These are phyloP conservation scores for Sarcophaga subvicina DNA, from an alignment of 2,888 invertebrate species.

Conservation along the genomic window DNA sequence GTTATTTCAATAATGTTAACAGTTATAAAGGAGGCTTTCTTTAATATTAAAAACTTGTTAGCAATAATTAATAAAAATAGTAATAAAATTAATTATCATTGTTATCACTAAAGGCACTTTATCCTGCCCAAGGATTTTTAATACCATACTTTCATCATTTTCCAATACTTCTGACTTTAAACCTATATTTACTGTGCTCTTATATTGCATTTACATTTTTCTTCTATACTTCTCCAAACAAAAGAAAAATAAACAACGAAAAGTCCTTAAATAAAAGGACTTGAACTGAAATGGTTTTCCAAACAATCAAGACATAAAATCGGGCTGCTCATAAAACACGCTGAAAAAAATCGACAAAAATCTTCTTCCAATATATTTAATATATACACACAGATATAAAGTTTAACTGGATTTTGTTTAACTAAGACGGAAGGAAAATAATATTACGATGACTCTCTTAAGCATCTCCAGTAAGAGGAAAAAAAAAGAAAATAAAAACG, in stretches of 20 bases:
- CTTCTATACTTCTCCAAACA: not conserved
- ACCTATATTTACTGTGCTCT: not conserved
- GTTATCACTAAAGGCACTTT: no score
- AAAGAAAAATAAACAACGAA: not conserved
- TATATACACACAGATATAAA: not conserved
- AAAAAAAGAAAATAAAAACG: slow-evolving; percentile 14
- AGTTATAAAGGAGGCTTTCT: not conserved
- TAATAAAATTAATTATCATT: no score
- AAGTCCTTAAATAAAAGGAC: not conserved
- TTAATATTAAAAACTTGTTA: no score
- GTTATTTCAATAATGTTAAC: not conserved
- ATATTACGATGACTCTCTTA: slow-evolving; percentile 40
- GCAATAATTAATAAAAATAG: no score
- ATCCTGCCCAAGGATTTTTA: no score
- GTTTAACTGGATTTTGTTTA: slow-evolving; percentile 50
- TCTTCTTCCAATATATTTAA: slow-evolving; percentile 18
- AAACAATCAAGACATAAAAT: slow-evolving; percentile 26
- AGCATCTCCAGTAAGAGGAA: slow-evolving; percentile 6
- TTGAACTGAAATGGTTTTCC: not conserved
- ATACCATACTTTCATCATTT: no score
- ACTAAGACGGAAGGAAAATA: slow-evolving; percentile 18
- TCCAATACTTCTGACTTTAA: no score
- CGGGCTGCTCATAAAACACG: slow-evolving; percentile 1
- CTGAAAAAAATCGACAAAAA: slow-evolving; percentile 19
- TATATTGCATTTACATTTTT: not conserved